A percentile compares a stretch with the other conserved stretches of the same genome.
Conservation (phyloP, 2,113 vertebrate genomes). For the Chunga burmeisteri region DNA sequence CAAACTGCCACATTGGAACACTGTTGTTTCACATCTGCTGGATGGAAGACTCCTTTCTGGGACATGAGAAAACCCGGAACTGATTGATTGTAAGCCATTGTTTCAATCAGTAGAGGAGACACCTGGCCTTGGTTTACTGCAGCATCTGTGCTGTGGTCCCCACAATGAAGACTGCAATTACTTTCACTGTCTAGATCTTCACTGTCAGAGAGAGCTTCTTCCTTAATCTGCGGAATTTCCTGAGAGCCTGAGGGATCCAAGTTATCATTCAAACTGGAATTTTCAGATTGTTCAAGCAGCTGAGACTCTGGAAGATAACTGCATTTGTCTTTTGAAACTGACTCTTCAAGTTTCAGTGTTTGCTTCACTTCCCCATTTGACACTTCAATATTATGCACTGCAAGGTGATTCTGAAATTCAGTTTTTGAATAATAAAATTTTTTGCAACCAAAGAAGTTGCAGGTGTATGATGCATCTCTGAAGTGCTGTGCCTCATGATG, state of each 20-base stretch:
- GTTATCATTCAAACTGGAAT: slow-evolving; percentile 51
- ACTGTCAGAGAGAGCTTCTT: slow-evolving; percentile 60
- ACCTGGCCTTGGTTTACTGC: slow-evolving; percentile 48
- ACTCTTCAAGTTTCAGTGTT: slow-evolving; percentile 60
- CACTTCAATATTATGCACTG: slow-evolving; percentile 83
- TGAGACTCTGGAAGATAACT: slow-evolving; percentile 44
- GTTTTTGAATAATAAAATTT: slow-evolving; percentile 95
- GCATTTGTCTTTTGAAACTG: slow-evolving; percentile 44
- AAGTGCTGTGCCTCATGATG: slow-evolving; percentile 98
- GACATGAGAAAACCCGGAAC: slow-evolving; percentile 62
- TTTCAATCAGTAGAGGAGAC: slow-evolving; percentile 29
- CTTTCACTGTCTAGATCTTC: slow-evolving; percentile 70
- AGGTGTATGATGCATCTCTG: slow-evolving; percentile 91
- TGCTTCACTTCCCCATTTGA: slow-evolving; percentile 70
- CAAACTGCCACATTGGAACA: slow-evolving; percentile 81
- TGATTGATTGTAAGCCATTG: slow-evolving; percentile 49
- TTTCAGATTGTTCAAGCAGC: slow-evolving; percentile 56
- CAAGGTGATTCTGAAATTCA: slow-evolving; percentile 90
- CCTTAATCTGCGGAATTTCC: slow-evolving; percentile 54
- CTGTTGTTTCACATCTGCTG: slow-evolving; percentile 67
- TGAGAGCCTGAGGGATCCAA: slow-evolving; percentile 61
- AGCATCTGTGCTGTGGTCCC: slow-evolving; percentile 56
- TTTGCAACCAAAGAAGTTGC: slow-evolving; percentile 85
- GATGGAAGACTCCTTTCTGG: slow-evolving; percentile 71
- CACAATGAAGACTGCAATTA: slow-evolving; percentile 72